Percentiles rank a stretch among this genome's conserved stretches.
These are phyloP conservation scores for Corythucha ciliata DNA, from an alignment of 2,888 invertebrate species.

Conservation along the genomic window DNA sequence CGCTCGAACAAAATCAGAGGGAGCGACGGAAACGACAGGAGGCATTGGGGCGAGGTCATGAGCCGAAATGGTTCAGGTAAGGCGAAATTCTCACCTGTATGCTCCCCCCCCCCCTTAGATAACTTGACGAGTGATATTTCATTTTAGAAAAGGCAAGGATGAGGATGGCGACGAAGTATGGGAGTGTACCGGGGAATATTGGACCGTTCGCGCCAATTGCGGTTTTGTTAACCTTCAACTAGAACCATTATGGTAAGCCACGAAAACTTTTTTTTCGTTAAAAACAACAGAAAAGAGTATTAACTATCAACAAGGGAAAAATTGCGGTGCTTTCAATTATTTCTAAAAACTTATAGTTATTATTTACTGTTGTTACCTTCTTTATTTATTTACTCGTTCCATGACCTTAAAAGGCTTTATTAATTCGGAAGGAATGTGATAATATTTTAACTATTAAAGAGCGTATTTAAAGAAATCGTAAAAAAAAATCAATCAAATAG, in stretches of 20 bases:
- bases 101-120: not conserved
- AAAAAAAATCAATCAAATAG: too few relatives aligned
- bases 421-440: too few relatives aligned
- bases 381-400: too few relatives aligned
- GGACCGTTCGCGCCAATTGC: slow-evolving; percentile 57
- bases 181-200: slow-evolving; percentile 66
- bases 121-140: not conserved
- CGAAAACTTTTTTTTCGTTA: too few relatives aligned
- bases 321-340: too few relatives aligned
- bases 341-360: too few relatives aligned
- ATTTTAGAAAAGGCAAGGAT: slow-evolving; percentile 25
- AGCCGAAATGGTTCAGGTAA: slow-evolving; percentile 54
- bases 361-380: too few relatives aligned
- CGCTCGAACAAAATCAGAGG: slow-evolving; percentile 64
- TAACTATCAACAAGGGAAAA: too few relatives aligned
- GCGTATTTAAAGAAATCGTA: too few relatives aligned
- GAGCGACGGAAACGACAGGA: slow-evolving; percentile 56
- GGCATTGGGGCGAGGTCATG: slow-evolving; percentile 44
- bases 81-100: slow-evolving; percentile 25
- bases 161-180: slow-evolving; percentile 52
- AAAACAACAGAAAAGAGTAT: too few relatives aligned
- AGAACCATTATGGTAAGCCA: slow-evolving; percentile 51
- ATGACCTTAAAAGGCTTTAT: too few relatives aligned
- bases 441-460: too few relatives aligned
- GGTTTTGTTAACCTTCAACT: slow-evolving; percentile 51